Conservation (phyloP, 1,140 invertebrate genomes). For the Penaeus chinensis region DNA sequence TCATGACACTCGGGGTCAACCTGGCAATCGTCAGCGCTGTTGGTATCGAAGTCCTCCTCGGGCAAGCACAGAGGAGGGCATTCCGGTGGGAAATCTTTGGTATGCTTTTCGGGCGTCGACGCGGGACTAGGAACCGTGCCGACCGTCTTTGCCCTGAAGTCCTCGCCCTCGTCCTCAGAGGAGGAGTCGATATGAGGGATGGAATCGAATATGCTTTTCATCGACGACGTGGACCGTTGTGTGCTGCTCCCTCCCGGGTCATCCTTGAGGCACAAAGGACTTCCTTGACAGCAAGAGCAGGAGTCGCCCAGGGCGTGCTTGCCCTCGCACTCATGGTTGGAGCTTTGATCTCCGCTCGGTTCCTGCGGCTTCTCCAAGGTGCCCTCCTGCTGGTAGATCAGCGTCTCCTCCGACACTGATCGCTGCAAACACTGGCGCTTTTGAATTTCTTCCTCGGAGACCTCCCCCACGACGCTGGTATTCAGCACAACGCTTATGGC, state of each 20-base stretch:
- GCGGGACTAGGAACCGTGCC: too few species aligned
- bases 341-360: too few species aligned
- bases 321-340: background rate
- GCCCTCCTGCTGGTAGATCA: constrained; percentile 38
- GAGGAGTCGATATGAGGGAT: constrained; percentile 54
- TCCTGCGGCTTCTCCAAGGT: background rate
- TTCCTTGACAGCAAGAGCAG: background rate
- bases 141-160: background rate
- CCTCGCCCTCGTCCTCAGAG: constrained; percentile 36
- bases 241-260: constrained; percentile 11
- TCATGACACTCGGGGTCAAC: background rate
- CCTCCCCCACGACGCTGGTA: background rate
- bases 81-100: constrained; percentile 11
- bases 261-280: background rate
- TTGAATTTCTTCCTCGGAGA: background rate
- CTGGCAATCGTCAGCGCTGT: background rate
- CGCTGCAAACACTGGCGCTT: background rate
- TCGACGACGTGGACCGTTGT: background rate
- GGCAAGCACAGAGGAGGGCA: constrained; percentile 41
- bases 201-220: constrained; percentile 35
- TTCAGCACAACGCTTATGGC: constrained; percentile 20
- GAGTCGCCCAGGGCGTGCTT: background rate
- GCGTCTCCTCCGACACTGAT: constrained; percentile 54
- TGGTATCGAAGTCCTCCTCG: constrained; percentile 38
- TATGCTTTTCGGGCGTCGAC: background rate